Conservation (phyloP, 1,140 invertebrate genomes). For the Maconellicoccus hirsutus region DNA sequence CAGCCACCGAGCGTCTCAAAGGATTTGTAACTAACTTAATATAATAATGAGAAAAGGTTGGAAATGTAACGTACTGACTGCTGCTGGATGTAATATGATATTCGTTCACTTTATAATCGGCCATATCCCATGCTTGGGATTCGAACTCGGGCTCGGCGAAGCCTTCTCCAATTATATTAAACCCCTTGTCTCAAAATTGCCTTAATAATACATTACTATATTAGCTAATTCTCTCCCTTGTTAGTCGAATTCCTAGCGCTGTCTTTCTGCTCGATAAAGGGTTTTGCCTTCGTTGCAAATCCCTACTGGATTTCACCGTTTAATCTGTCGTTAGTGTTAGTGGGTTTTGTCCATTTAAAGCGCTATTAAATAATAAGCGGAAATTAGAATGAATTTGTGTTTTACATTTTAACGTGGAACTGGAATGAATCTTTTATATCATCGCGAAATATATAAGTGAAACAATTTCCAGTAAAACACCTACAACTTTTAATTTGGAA, state of each 20-base stretch:
- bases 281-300: conserved; percentile 1
- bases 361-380: conserved; percentile 16
- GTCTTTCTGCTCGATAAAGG: conserved; percentile 2
- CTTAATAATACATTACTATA: conserved; percentile 19
- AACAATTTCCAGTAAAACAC: too few relatives aligned
- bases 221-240: conserved; percentile 18
- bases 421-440: background rate
- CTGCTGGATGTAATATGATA: conserved; percentile 10
- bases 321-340: conserved; percentile 17
- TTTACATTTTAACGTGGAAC: background rate
- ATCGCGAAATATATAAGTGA: too few relatives aligned
- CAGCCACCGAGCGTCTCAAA: conserved; percentile 7
- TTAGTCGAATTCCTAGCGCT: conserved; percentile 3
- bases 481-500: too few relatives aligned
- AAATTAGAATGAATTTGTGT: background rate
- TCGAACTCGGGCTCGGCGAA: background rate
- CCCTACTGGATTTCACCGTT: conserved; percentile 6
- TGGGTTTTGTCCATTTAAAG: conserved; percentile 5
- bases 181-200: conserved; percentile 16
- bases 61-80: background rate
- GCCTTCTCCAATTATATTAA: conserved; percentile 18
- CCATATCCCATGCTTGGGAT: background rate
- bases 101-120: conserved; percentile 20
- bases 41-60: conserved; percentile 20
- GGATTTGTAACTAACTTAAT: conserved; percentile 16